Base-by-base conservation (phyloP, 1,140 invertebrate species). In the Apis laboriosa region DNA sequence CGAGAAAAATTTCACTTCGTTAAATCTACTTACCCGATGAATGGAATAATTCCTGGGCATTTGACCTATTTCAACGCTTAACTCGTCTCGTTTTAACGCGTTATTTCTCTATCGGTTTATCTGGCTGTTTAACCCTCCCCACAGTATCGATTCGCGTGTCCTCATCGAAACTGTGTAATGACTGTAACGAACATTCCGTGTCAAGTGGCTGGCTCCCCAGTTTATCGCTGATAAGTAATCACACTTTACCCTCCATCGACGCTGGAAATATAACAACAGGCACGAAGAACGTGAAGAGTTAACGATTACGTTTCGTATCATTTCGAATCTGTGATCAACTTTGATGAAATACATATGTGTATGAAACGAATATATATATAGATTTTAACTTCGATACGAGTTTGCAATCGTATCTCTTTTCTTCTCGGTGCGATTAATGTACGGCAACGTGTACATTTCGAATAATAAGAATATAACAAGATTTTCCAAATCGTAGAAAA, bases 41-140 rank as follows among this genome's bases (percentile, higher is more conserved):
- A 43, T 5, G 34, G 34, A 43, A 43, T 43, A 43, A 43, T 43
- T 43, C 34, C 4, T 43, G 34, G 34, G 4, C 34, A 43, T 43
- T 43, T 43, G 4, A 43, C 34, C 34, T 63, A 28, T 9, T 28
- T 21, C 49, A 60, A 34, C 34, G 34, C 2, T 34, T 34, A 34
- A 53, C 64, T 61, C 73, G 78, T 60, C 64, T 64, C 66, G 11
- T 19, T 21, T 19, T 64, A 58, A 49, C 51, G 64, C 83, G 61
- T 87, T 86, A 86, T 79, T 87, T 84, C 58, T 49, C 77, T 88
- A 81, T 84, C 86, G 61, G 83, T 87, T 87, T 82, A 88, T 86
- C 86, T 78, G 76, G 17, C 86, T 63, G 49, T 76, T 76, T 86
- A 83, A 58, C 66, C 8, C 24, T 72, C 85, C 71, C 74, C 51